Conservation (phyloP, 2,888 invertebrate genomes). For the Drosophila barbarae region DNA sequence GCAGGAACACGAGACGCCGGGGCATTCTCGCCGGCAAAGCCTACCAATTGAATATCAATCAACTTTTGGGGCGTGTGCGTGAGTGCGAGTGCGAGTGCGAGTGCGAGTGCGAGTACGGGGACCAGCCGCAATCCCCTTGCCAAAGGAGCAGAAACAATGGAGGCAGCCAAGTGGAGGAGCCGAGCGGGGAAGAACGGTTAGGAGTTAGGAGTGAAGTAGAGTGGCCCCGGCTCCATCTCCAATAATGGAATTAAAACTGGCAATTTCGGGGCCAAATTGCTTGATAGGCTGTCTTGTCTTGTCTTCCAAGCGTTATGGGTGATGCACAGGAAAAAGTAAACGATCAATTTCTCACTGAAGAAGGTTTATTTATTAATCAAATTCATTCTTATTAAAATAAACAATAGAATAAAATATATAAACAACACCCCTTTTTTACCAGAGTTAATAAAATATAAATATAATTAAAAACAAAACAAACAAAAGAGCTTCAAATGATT, state of each 20-base stretch:
- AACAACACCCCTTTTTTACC: too few relatives aligned
- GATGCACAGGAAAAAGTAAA: constrained; percentile 16
- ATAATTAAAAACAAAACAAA: too few relatives aligned
- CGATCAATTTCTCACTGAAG: neutral
- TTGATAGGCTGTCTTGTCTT: constrained; percentile 58
- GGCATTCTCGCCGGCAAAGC: constrained; percentile 56
- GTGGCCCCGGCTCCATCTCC: constrained; percentile 20
- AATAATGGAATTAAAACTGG: constrained; percentile 73
- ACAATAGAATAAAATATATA: too few relatives aligned
- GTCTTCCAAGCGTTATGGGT: constrained; percentile 24
- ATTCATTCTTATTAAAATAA: too few relatives aligned
- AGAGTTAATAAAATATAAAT: too few relatives aligned
- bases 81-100: constrained; percentile 20
- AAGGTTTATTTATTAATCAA: too few relatives aligned
- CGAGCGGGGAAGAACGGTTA: constrained; percentile 11
- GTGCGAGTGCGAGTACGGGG: constrained; percentile 14
- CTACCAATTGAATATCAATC: constrained; percentile 78
- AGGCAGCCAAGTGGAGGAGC: constrained; percentile 19
- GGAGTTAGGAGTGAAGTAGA: constrained; percentile 1
- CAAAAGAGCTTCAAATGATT: too few relatives aligned
- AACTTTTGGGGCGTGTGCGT: constrained; percentile 53
- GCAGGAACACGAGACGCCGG: constrained; percentile 21
- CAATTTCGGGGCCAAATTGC: constrained; percentile 57
- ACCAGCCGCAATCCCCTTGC: constrained; percentile 17
- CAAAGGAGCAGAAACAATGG: constrained; percentile 36